Percentiles rank a stretch among this genome's conserved stretches.
phyloP scores from a whole-genome alignment of 2,113 vertebrate genomes.

The Mirounga angustirostris region DNA sequence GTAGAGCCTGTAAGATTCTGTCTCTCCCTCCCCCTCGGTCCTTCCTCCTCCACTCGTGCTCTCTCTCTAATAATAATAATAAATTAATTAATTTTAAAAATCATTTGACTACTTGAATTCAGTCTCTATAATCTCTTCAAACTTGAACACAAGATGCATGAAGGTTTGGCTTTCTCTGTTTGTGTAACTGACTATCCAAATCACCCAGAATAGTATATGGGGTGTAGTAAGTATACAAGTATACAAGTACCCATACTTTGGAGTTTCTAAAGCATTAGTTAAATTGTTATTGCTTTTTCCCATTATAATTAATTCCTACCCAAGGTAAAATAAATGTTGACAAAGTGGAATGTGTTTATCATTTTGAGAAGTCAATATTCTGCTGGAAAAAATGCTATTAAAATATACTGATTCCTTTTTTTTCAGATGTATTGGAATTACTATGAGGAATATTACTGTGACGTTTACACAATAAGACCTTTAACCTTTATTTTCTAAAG shows the following conservation, averaged over 20 bases:
- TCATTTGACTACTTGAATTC: neutral
- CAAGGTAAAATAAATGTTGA: conserved; percentile 66
- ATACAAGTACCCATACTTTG: neutral
- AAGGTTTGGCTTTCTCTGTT: neutral
- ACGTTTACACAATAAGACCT: neutral
- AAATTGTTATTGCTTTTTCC: neutral
- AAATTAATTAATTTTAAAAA: neutral
- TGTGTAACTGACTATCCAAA: neutral
- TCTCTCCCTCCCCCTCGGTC: neutral
- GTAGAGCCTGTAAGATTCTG: neutral
- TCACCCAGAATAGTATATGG: neutral
- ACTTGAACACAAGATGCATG: neutral
- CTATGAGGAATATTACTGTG: conserved; percentile 1
- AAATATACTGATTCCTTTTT: neutral
- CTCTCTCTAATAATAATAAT: neutral
- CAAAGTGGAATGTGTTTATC: neutral
- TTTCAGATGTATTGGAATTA: neutral
- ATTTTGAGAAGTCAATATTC: conserved; percentile 18
- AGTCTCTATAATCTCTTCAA: neutral
- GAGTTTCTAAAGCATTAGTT: neutral
- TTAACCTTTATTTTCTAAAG: conserved; percentile 1
- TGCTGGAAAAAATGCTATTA: neutral
- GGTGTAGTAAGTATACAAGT: neutral
- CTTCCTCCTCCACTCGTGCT: neutral
- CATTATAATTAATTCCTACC: conserved; percentile 51